Evolutionary conservation across 2,113 vertebrate genomes (phyloP).

Genomic region (Grallaria varia): DNA sequence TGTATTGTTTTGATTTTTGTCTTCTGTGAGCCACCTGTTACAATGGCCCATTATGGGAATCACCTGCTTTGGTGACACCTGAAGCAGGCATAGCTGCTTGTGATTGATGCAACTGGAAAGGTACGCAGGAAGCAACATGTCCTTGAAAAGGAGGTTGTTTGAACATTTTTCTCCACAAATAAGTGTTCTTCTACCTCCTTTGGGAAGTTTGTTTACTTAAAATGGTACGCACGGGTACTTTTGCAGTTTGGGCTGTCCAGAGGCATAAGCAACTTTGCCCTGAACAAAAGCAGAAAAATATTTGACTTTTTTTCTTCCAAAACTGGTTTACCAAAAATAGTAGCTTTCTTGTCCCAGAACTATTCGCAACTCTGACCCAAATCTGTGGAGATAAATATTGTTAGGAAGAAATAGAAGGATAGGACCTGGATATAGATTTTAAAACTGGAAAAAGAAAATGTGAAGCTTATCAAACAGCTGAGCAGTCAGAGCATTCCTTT

Average conservation of each 20-base stretch:
- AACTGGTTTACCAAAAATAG: not conserved
- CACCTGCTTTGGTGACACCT: not conserved
- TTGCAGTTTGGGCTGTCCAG: not conserved
- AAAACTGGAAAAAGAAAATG: not conserved
- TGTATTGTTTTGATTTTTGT: not conserved
- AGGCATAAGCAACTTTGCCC: not conserved
- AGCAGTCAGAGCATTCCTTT: not conserved
- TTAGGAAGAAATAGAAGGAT: not conserved
- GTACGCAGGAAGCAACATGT: not conserved
- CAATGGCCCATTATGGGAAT: not conserved
- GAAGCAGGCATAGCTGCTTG: not conserved
- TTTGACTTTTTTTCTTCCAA: not conserved
- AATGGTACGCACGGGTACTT: not conserved
- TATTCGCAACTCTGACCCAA: not conserved
- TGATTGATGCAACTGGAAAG: not conserved
- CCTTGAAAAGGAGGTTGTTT: not conserved
- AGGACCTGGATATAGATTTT: not conserved
- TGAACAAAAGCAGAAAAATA: not conserved
- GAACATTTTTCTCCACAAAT: not conserved
- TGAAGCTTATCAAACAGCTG: not conserved
- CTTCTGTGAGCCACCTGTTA: not conserved
- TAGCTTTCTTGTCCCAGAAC: not conserved
- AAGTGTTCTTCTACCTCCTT: not conserved
- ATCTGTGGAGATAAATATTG: not conserved
- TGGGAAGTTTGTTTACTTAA: not conserved